Percentiles rank a stretch among this genome's conserved stretches.
Conservation (phyloP, 1,140 invertebrate species). For the Eriosoma lanigerum region DNA sequence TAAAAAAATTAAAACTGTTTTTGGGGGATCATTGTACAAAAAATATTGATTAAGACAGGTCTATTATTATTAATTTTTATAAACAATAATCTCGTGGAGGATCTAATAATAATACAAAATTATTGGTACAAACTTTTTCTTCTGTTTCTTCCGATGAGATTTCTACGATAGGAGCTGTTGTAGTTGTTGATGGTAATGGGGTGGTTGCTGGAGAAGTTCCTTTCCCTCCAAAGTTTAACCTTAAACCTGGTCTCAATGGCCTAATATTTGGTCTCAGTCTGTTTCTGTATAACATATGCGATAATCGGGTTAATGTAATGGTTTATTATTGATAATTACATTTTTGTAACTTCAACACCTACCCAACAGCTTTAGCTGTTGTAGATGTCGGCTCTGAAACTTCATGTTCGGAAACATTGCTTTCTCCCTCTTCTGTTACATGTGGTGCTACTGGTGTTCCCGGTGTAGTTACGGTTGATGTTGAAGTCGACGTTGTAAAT, state of each 20-base stretch:
- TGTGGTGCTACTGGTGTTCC: background rate
- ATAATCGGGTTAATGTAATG: no score
- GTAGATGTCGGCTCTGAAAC: conserved; percentile 24
- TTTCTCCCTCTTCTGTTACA: conserved; percentile 4
- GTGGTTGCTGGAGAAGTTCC: background rate
- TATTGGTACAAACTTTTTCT: conserved; percentile 11
- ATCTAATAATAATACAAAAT: no score
- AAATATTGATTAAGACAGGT: no score
- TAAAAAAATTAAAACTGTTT: no score
- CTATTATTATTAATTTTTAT: no score
- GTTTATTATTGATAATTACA: background rate
- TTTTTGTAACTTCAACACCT: background rate
- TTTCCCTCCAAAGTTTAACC: conserved; percentile 21
- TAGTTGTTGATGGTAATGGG: background rate
- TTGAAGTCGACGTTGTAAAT: conserved; percentile 15
- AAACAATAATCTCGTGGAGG: no score
- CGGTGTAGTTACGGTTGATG: background rate
- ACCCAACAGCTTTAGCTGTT: conserved; percentile 26
- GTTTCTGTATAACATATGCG: background rate
- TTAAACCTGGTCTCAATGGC: conserved; percentile 42
- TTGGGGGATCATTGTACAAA: no score
- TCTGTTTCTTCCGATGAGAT: conserved; percentile 18
- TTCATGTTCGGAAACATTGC: conserved; percentile 1
- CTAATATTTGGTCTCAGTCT: conserved; percentile 40
- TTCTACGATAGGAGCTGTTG: background rate